phyloP scores from a whole-genome alignment of 2,888 invertebrate species.

The Pyrrhia umbra region DNA sequence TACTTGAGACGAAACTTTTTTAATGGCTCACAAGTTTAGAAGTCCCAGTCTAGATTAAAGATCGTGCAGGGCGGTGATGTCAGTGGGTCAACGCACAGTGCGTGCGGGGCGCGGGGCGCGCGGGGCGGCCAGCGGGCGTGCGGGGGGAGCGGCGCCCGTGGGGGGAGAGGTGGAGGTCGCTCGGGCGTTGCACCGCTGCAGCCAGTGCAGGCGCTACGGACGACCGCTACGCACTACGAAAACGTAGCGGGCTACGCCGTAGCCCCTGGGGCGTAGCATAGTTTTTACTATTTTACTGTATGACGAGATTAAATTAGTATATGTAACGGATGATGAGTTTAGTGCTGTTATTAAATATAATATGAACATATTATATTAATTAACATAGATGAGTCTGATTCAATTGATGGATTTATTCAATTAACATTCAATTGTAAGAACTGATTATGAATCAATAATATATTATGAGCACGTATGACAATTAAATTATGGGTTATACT shows the following conservation, averaged over 20 bases:
- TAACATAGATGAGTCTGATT: constrained; percentile 2
- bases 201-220: constrained; percentile 80
- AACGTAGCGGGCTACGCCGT: constrained; percentile 74
- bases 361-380: constrained; percentile 1
- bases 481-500: constrained; percentile 44
- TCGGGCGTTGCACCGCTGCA: constrained; percentile 87
- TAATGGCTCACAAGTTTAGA: constrained; percentile 69
- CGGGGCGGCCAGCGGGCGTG: constrained; percentile 55
- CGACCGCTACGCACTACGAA: constrained; percentile 76
- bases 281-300: constrained; percentile 48
- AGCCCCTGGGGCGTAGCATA: constrained; percentile 65
- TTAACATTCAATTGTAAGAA: constrained; percentile 18
- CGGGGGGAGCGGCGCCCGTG: constrained; percentile 57
- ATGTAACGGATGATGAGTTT: constrained; percentile 41
- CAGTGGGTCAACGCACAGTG: constrained; percentile 90
- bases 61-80: constrained; percentile 87
- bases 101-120: constrained; percentile 77
- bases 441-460: constrained; percentile 8
- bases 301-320: constrained; percentile 41
- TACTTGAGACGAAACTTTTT: constrained; percentile 57
- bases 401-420: constrained; percentile 20
- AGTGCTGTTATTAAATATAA: constrained; percentile 24
- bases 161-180: constrained; percentile 65
- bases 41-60: constrained; percentile 84
- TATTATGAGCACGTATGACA: constrained; percentile 29